A percentile compares a stretch with the other conserved stretches of the same genome.
phyloP scores from a whole-genome alignment of 1,140 invertebrate species.

The Andrena cerasifolii region DNA sequence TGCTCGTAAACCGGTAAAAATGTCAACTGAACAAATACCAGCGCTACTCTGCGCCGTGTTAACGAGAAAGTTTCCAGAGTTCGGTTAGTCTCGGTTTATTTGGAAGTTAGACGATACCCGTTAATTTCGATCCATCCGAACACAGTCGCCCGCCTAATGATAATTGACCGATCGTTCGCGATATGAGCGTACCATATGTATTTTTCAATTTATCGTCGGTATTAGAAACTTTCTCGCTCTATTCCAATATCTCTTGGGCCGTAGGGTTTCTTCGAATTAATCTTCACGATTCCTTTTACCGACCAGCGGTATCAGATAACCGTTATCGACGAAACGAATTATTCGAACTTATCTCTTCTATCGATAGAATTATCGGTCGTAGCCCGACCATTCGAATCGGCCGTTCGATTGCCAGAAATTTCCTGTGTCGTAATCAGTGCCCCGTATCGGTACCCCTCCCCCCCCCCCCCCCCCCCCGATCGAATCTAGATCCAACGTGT shows the following conservation, averaged over 20 bases:
- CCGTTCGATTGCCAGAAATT: background rate
- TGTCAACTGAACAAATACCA: conserved; percentile 75
- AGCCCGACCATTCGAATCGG: conserved; percentile 2
- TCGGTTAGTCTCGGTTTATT: conserved; percentile 59
- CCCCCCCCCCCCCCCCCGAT: no score
- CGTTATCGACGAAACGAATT: conserved; percentile 22
- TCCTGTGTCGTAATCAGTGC: no score
- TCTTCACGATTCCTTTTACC: background rate
- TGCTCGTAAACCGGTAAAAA: conserved; percentile 71
- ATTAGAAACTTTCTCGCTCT: background rate
- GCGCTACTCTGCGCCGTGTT: conserved; percentile 6
- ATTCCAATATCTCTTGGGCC: background rate
- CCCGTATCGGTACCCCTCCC: no score
- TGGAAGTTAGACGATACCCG: conserved; percentile 48
- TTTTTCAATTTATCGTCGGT: background rate
- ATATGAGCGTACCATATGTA: background rate
- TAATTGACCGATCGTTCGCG: background rate
- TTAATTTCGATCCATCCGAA: conserved; percentile 38
- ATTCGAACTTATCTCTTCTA: conserved; percentile 24
- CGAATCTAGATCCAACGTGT: background rate
- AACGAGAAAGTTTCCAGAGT: conserved; percentile 37
- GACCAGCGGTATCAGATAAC: conserved; percentile 23
- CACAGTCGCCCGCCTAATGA: background rate
- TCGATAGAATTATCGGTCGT: conserved; percentile 25
- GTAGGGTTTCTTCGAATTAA: background rate